Conservation (phyloP, 53 echinoderm and acorn worm species). For the Luidia sarsii region DNA sequence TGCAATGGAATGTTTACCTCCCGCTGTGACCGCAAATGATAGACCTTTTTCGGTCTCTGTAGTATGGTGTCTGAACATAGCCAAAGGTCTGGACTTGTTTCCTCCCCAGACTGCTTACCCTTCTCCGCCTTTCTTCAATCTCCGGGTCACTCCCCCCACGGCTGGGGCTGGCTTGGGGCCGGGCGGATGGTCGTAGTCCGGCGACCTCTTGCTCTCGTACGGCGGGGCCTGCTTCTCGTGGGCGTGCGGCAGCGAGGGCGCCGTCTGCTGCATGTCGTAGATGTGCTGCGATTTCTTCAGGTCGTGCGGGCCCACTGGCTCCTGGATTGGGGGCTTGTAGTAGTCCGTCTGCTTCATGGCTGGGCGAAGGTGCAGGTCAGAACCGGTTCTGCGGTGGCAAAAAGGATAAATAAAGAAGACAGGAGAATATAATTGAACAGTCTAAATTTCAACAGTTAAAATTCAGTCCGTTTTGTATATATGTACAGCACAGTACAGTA, state of each 20-base stretch:
- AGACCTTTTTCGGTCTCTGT: too few species aligned
- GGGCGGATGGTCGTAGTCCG: constrained; percentile 22
- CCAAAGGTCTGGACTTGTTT: too few species aligned
- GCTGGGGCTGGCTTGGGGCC: not conserved
- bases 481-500: too few species aligned
- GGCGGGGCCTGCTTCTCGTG: not conserved
- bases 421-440: too few species aligned
- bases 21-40: too few species aligned
- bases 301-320: not conserved
- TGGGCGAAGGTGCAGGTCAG: constrained; percentile 35
- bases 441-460: too few species aligned
- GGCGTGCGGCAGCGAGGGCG: not conserved
- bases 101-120: constrained; percentile 39
- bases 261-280: constrained; percentile 24
- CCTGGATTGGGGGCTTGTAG: constrained; percentile 23
- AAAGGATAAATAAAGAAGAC: not conserved
- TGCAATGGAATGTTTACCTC: too few species aligned
- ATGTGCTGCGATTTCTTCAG: constrained; percentile 17
- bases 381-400: constrained; percentile 17
- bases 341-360: constrained; percentile 49
- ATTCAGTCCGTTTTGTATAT: too few species aligned
- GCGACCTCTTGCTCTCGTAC: constrained; percentile 21
- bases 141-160: constrained; percentile 11
- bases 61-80: too few species aligned
- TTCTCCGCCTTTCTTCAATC: constrained; percentile 32